Evolutionary conservation across 2,888 invertebrate species (phyloP), one percentile per base, ranked within the genome.

Genomic region (Copidosoma aretas): DNA sequence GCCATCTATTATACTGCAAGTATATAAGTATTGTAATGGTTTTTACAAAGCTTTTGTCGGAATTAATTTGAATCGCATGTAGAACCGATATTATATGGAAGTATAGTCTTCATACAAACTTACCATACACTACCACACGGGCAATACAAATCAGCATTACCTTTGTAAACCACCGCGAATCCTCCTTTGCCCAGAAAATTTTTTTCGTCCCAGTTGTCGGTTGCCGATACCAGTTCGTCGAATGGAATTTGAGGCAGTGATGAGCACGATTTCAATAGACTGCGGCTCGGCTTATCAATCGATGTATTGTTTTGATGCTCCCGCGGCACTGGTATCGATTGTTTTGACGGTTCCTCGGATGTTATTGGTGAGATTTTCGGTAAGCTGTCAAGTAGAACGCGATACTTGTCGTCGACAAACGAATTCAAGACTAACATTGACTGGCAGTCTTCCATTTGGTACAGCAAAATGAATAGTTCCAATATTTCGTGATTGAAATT

Each of bases 341-440:
- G 2, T 8, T 1, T 56, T 1, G 53, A 53, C 53, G 22, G 2
- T 17, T 53, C 53, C 14, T 5, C 21, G 22, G 53, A 19, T 56
- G 12, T 22, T 25, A 3, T 56, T 17, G 4, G 10, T 15, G 25
- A 15, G 22, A 25, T 32, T 10, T 25, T n/a, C n/a, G n/a, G n/a
- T n/a, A n/a, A n/a, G n/a, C n/a, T n/a, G n/a, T n/a, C n/a, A n/a
- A 56, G 25, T 17, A 56, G 56, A 1, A 14, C 14, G 19, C 25
- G 56, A 5, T n/a, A 56, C 25, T 32, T 24, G 15, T 19, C 19
- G 2, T 14, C 17, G 32, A 56, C 56, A 3, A 56, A 56, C 5
- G 25, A 12, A 3, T 56, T 24, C 97, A 97, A 71, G 71, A 68
- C 54, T 21, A 25, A 77, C 78, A 59, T 64, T 10, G 46, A 17